Conservation (phyloP, 2,888 invertebrate species). For the Rhaphigaster nebulosa region DNA sequence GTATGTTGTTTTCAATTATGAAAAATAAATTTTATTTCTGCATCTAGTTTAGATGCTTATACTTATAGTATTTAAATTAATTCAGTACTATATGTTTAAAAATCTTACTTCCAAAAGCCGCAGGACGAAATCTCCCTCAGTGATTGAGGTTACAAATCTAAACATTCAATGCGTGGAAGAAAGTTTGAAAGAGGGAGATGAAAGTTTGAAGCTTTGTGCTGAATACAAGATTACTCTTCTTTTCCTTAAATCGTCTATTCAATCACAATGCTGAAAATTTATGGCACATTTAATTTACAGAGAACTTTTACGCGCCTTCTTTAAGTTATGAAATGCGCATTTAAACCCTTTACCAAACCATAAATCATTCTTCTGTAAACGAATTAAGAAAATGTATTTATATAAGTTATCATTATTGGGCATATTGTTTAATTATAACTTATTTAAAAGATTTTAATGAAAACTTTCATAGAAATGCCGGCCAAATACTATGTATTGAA, state of each 20-base stretch:
- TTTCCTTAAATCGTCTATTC: not conserved
- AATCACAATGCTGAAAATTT: not conserved
- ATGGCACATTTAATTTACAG: not conserved
- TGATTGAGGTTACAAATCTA: conserved; percentile 11
- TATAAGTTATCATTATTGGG: too few relatives aligned
- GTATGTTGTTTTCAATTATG: too few relatives aligned
- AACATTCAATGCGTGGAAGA: not conserved
- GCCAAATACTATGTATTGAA: too few relatives aligned
- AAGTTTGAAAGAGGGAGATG: conserved; percentile 1
- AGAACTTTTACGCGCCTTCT: not conserved
- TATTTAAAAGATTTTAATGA: too few relatives aligned
- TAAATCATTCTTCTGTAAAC: too few relatives aligned
- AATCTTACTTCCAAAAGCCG: not conserved
- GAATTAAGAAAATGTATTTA: too few relatives aligned
- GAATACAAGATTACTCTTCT: conserved; percentile 20
- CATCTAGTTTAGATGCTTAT: too few relatives aligned
- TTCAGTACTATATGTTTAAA: not conserved
- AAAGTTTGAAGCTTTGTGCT: conserved; percentile 5
- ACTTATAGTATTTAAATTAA: too few relatives aligned
- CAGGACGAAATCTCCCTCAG: not conserved
- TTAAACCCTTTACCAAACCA: not conserved
- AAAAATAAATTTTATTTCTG: too few relatives aligned
- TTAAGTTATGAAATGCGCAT: not conserved
- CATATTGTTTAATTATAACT: too few relatives aligned
- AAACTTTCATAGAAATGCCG: too few relatives aligned